phyloP scores from a whole-genome alignment of 2,888 invertebrate genomes.

The Epinotia demarniana region DNA sequence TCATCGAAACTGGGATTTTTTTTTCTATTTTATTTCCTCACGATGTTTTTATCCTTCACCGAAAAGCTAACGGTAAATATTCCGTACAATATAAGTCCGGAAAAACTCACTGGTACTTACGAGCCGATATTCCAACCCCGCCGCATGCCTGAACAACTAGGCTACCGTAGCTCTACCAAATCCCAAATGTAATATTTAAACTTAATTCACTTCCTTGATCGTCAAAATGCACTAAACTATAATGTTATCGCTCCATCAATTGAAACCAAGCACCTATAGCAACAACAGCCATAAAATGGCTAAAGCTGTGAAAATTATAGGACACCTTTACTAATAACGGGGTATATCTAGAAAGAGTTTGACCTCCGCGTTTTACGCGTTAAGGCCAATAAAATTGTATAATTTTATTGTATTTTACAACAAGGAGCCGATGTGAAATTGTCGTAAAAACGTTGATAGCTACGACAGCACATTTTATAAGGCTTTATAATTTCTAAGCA shows the following conservation, averaged over 20 bases:
- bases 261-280: background rate
- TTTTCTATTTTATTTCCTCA: too few relatives aligned
- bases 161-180: too few relatives aligned
- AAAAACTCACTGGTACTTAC: too few relatives aligned
- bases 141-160: too few relatives aligned
- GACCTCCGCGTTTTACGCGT: constrained; percentile 5
- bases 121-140: too few relatives aligned
- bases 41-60: too few relatives aligned
- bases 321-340: background rate
- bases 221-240: background rate
- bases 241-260: background rate
- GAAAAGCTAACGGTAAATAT: too few relatives aligned
- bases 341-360: background rate
- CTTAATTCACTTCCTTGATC: background rate
- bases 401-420: constrained; percentile 39
- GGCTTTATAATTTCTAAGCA: constrained; percentile 17
- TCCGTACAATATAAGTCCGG: too few relatives aligned
- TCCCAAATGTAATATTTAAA: too few relatives aligned
- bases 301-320: constrained; percentile 9
- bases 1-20: too few relatives aligned
- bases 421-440: constrained; percentile 35
- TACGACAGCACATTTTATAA: constrained; percentile 35
- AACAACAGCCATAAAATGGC: background rate
- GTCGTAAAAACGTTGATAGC: constrained; percentile 33
- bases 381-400: constrained; percentile 18